phyloP scores from a whole-genome alignment of 2,113 vertebrate species.

The Laticauda laticaudata region DNA sequence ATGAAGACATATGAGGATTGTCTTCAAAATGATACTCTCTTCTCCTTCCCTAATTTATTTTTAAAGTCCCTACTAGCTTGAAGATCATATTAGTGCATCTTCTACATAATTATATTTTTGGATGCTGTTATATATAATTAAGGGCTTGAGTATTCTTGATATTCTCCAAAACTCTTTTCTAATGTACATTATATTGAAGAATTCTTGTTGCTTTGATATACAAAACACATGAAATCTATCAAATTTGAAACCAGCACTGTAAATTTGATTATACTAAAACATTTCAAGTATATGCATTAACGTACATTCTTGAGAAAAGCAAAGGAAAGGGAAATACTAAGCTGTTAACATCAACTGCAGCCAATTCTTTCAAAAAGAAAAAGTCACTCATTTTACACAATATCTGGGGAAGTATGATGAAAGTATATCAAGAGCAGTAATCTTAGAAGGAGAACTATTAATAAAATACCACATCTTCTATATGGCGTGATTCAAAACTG shows the following conservation, averaged over 20 bases:
- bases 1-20: neutral
- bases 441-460: neutral
- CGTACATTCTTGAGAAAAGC: constrained; percentile 41
- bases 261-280: constrained; percentile 46
- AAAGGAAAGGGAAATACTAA: constrained; percentile 41
- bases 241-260: constrained; percentile 36
- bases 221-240: constrained; percentile 45
- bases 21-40: neutral
- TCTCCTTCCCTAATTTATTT: neutral
- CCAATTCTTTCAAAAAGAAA: constrained; percentile 34
- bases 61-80: neutral
- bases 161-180: constrained; percentile 49
- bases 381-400: neutral
- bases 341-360: constrained; percentile 47
- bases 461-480: constrained; percentile 20
- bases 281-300: constrained; percentile 38
- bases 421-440: neutral
- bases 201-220: constrained; percentile 52
- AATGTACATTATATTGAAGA: constrained; percentile 51
- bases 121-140: constrained; percentile 35
- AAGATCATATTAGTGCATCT: neutral
- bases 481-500: constrained; percentile 29
- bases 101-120: constrained; percentile 43
- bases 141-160: constrained; percentile 33
- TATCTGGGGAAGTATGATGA: neutral